These are phyloP conservation scores for Plutella xylostella DNA, from an alignment of 2,888 invertebrate species.

Conservation along the genomic window DNA sequence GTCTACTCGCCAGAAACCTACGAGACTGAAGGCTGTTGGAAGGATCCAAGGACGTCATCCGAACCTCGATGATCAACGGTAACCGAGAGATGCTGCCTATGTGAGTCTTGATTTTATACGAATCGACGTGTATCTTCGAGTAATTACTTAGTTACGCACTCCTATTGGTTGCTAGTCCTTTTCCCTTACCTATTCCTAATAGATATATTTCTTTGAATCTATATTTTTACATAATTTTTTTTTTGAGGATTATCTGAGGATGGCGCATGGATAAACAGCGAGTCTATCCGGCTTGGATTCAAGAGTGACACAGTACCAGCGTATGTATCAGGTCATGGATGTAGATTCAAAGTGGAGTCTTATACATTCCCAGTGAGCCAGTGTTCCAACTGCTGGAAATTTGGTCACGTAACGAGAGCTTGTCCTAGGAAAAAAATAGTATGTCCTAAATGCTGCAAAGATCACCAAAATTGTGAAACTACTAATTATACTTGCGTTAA, in stretches of 20 bases:
- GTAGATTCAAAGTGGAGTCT: background rate
- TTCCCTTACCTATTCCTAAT: too few relatives aligned
- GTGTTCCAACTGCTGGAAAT: background rate
- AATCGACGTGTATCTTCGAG: too few relatives aligned
- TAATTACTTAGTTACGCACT: too few relatives aligned
- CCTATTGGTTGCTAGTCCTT: too few relatives aligned
- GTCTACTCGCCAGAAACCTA: too few relatives aligned
- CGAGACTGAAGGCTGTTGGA: too few relatives aligned
- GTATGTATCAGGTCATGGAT: background rate
- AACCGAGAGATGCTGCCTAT: too few relatives aligned
- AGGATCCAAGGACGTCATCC: too few relatives aligned
- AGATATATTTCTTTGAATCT: background rate
- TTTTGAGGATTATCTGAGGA: background rate
- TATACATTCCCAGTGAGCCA: conserved; percentile 4
- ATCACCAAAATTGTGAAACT: conserved; percentile 2
- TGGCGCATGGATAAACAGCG: background rate
- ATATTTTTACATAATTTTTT: background rate
- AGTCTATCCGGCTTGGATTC: conserved; percentile 3
- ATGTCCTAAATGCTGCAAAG: conserved; percentile 13
- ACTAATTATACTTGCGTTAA: conserved; percentile 11
- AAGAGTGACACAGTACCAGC: background rate
- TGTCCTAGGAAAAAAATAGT: conserved; percentile 8
- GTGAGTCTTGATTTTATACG: too few relatives aligned
- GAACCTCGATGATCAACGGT: too few relatives aligned
- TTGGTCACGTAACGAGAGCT: conserved; percentile 4